Base-by-base conservation (phyloP, 2,113 vertebrate species). In the Amphilophus citrinellus region DNA sequence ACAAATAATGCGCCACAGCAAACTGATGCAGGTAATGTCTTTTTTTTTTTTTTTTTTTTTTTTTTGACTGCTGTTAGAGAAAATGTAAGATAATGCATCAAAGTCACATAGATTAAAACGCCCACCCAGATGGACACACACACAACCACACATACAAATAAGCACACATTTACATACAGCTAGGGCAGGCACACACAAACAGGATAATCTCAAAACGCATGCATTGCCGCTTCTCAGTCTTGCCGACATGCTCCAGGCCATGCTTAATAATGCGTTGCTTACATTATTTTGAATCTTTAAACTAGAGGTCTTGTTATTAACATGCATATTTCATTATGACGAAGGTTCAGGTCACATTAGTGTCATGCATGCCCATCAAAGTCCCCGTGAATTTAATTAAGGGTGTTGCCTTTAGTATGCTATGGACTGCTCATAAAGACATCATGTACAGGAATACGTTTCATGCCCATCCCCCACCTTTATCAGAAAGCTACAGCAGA, bases 241-340 rank as follows among this genome's bases (percentile, higher is more conserved):
- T 83, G 82, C 59, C 22, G 62, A 84, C 8, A 2, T 35, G 68
- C 77, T 85, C 77, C 6, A 7, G 76, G 60, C 71, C 62, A 53
- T 88, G 81, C 84, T 90, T 93, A 91, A 93, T 91, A 91, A 89
- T 61, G 35, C 82, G 86, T 78, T 84, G 75, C 71, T 82, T 89
- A 77, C 81, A 92, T 92, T 89, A 92, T 91, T 91, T 93, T 88
- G 24, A 91, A 82, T 83, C 61, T 92, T 85, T 84, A 92, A 91
- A 89, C 83, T 85, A 37, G 77, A 60, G 53, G 59, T 80, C 17
- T 88, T 65, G 85, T 86, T 89, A 88, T 93, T 88, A 90, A 84
- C 87, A 91, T 89, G 84, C 57, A 87, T 92, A 87, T 91, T 91
- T 76, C 88, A 92, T 94, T 85, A 79, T 80, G 59, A 7, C 84